Evolutionary conservation across 2,888 invertebrate genomes (phyloP), one percentile per base, ranked within the genome.

Genomic region (Trichogramma dendrolimi): DNA sequence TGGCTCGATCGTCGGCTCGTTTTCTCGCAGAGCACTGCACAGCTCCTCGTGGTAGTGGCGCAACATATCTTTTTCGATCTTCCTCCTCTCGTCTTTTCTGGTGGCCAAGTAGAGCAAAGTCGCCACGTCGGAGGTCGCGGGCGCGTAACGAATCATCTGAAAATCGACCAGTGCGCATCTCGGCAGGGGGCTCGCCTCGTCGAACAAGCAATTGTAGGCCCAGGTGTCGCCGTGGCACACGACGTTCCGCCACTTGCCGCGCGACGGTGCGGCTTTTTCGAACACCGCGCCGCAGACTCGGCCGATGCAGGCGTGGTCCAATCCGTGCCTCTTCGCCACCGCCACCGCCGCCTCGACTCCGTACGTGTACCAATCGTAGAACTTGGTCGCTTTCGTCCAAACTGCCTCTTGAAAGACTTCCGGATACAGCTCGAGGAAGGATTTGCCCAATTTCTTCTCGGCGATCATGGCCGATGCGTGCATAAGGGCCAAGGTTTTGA

Each of bases 101-200:
- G 66, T 67, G 42, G 62, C 65, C 44, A 65, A 27, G 53, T 68
- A 64, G 8, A 69, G 59, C 44, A 68, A 60, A 10, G 63, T 50
- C 4, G 60, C 27, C 8, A 67, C 54, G n/a, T 68, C 70, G 6
- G 66, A 63, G 10, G 66, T 65, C 1, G 66, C 53, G 1, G 70
- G 59, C 11, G 64, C 67, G 70, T 86, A 89, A 39, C 86, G 81
- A 0, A 84, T 79, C 52, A 88, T 80, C 76, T 89, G 90, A 71
- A 86, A 90, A 75, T 90, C 90, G 2, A 90, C 84, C 11, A 90
- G 72, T 47, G 85, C 72, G 68, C 87, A 87, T 42, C 84, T 81
- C 4, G 84, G 77, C 1, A 85, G 83, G 42, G 72, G 73, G 0
- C 78, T 75, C 39, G 78, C 69, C 41, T 79, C 70, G n/a, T 77